Evolutionary conservation across 92 coral and sea anemone species (phyloP).

Genomic region (Muricea muricata): DNA sequence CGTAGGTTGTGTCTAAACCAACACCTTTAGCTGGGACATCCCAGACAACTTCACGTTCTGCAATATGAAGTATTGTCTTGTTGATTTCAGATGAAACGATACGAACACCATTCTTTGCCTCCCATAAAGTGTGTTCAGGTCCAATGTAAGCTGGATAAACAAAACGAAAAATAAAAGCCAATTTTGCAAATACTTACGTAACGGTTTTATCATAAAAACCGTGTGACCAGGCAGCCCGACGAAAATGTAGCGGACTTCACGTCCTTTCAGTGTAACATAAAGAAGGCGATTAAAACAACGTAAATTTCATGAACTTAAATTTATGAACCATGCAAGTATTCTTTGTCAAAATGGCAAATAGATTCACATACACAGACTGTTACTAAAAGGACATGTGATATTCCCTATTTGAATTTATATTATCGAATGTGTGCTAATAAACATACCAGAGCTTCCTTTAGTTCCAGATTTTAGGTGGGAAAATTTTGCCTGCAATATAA

Average conservation of each 20-base stretch:
- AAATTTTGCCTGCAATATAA: constrained; percentile 1
- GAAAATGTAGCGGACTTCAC: too few relatives aligned
- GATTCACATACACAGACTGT: too few relatives aligned
- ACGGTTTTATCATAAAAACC: too few relatives aligned
- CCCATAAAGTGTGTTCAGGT: constrained; percentile 74
- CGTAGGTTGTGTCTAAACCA: constrained; percentile 65
- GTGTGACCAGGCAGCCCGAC: background rate
- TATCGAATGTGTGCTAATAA: background rate
- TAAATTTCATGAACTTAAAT: too few relatives aligned
- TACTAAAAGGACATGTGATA: too few relatives aligned
- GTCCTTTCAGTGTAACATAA: too few relatives aligned
- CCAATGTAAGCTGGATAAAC: constrained; percentile 75
- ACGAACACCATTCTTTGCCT: constrained; percentile 82
- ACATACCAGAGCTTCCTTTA: constrained; percentile 30
- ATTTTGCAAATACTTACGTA: background rate
- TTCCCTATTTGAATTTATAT: too few relatives aligned
- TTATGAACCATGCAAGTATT: too few relatives aligned
- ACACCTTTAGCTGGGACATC: constrained; percentile 76
- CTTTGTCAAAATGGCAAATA: too few relatives aligned
- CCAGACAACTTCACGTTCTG: constrained; percentile 73
- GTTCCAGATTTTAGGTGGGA: background rate
- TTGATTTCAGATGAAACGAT: constrained; percentile 88
- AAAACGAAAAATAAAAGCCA: background rate
- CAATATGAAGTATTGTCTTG: constrained; percentile 83
- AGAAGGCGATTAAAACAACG: too few relatives aligned